Conservation (phyloP, 2,888 invertebrate genomes). For the Mimumesa dahlbomi region DNA sequence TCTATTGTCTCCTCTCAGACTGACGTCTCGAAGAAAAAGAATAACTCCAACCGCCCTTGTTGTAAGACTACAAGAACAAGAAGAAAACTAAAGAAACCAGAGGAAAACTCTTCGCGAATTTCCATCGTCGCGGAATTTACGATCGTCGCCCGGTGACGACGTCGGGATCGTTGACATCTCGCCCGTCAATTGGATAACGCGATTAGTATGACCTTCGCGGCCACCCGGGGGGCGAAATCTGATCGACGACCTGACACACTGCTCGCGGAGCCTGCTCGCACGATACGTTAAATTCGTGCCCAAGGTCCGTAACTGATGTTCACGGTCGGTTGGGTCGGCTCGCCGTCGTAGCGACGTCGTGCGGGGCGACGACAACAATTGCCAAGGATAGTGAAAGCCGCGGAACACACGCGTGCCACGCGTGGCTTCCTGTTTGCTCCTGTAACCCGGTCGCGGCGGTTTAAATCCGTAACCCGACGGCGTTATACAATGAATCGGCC, state of each 20-base stretch:
- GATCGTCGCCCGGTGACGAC: too few relatives aligned
- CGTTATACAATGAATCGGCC: conserved; percentile 62
- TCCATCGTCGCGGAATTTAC: too few relatives aligned
- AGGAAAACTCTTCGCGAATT: too few relatives aligned
- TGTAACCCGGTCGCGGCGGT: conserved; percentile 22
- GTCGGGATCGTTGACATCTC: conserved; percentile 41
- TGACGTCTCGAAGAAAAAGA: too few relatives aligned
- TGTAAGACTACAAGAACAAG: too few relatives aligned
- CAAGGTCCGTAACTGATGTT: conserved; percentile 63
- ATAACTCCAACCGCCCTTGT: too few relatives aligned
- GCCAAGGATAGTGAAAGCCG: conserved; percentile 70
- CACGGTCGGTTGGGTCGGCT: conserved; percentile 57
- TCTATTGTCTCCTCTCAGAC: too few relatives aligned
- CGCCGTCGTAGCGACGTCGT: conserved; percentile 2
- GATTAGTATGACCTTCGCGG: conserved; percentile 47
- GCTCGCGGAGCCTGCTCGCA: neutral
- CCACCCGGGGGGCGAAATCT: conserved; percentile 21
- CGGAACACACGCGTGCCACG: neutral
- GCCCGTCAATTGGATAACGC: conserved; percentile 36
- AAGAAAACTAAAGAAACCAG: too few relatives aligned
- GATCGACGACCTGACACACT: conserved; percentile 30
- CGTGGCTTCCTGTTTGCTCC: conserved; percentile 45
- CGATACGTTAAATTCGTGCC: conserved; percentile 56
- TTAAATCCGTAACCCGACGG: conserved; percentile 42
- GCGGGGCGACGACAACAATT: conserved; percentile 56